These are phyloP conservation scores for Orthosia gothica DNA, from an alignment of 2,888 invertebrate species.

Conservation along the genomic window DNA sequence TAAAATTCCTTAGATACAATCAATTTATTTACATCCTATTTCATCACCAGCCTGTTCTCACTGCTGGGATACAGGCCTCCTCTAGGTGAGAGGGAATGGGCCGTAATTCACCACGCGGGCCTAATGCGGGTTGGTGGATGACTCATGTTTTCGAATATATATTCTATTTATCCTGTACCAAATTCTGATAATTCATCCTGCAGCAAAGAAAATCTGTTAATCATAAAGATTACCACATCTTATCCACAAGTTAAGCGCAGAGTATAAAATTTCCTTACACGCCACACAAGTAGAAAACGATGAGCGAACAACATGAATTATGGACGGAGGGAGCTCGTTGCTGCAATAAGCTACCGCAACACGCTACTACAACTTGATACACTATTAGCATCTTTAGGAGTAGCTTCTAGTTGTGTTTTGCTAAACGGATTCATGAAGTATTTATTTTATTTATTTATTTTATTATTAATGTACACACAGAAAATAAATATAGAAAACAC, in stretches of 20 bases:
- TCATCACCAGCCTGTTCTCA: no score
- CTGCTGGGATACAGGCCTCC: no score
- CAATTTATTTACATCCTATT: no score
- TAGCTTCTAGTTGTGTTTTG: conserved; percentile 31
- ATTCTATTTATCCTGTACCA: not conserved
- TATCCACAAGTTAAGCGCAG: conserved; percentile 7
- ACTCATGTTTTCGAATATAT: no score
- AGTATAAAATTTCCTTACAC: conserved; percentile 42
- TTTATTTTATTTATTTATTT: no score
- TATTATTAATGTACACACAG: no score
- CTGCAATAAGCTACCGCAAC: conserved; percentile 50
- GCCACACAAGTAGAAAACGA: conserved; percentile 49
- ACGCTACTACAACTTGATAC: conserved; percentile 51
- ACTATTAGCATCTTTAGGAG: conserved; percentile 54
- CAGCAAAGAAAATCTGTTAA: conserved; percentile 1
- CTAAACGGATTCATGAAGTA: conserved; percentile 14
- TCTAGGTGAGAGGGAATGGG: no score
- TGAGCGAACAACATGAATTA: conserved; percentile 62
- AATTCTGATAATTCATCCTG: not conserved
- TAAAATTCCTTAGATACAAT: no score
- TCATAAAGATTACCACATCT: conserved; percentile 21
- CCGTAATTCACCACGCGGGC: no score
- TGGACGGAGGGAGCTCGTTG: conserved; percentile 39
- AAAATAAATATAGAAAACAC: no score
- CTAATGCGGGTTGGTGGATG: no score